These are phyloP conservation scores for Aporrectodea caliginosa DNA, from an alignment of 1,140 invertebrate genomes.

Conservation along the genomic window DNA sequence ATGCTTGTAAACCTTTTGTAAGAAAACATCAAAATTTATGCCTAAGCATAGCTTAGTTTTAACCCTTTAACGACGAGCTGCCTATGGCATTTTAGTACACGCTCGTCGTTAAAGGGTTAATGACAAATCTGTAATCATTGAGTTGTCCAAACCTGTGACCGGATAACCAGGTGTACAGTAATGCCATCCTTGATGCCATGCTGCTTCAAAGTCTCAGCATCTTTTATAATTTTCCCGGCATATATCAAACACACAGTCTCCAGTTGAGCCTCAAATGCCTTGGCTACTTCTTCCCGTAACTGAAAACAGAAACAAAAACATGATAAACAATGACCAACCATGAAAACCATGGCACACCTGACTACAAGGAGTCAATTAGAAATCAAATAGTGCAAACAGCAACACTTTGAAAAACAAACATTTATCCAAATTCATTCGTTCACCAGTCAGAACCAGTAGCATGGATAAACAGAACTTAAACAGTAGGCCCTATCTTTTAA, in stretches of 20 bases:
- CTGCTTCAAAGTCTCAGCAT: constrained; percentile 79
- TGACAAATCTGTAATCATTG: no score
- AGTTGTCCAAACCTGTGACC: background rate
- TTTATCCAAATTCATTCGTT: background rate
- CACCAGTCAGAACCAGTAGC: background rate
- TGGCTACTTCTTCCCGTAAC: constrained; percentile 83
- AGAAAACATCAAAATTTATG: background rate
- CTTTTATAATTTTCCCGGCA: constrained; percentile 99
- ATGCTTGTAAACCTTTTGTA: background rate
- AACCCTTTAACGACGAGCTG: background rate
- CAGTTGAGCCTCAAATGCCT: constrained; percentile 80
- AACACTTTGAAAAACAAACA: background rate
- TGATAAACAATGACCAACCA: background rate
- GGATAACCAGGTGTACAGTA: constrained; percentile 92
- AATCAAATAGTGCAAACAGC: constrained; percentile 11
- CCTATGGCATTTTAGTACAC: no score
- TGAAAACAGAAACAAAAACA: constrained; percentile 59
- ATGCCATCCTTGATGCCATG: constrained; percentile 92
- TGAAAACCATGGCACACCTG: background rate
- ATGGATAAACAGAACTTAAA: background rate
- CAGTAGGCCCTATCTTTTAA: background rate
- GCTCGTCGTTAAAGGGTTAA: no score
- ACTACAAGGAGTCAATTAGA: background rate
- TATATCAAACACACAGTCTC: constrained; percentile 96
- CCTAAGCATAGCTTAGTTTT: background rate